Evolutionary conservation across 2,888 invertebrate genomes (phyloP).

Genomic region (Eugnorisma glareosa): DNA sequence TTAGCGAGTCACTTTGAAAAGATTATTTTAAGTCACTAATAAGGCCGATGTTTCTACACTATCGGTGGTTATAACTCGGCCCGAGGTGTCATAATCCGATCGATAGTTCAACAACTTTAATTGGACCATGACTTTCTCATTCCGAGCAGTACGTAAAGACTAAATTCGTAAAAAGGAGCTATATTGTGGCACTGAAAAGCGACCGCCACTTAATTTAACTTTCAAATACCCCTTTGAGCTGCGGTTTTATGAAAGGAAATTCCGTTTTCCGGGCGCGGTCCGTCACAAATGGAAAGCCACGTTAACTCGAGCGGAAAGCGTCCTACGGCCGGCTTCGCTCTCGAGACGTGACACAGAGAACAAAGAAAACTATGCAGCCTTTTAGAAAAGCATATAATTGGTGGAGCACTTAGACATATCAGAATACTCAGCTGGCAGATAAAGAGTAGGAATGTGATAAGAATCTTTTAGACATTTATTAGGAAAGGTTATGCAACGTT

Average conservation of each 20-base stretch:
- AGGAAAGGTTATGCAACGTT: background rate
- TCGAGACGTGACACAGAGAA: conserved; percentile 54
- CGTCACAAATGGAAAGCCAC: conserved; percentile 64
- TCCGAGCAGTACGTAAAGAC: conserved; percentile 40
- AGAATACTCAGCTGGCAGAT: background rate
- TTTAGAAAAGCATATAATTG: conserved; percentile 32
- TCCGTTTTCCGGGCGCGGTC: conserved; percentile 62
- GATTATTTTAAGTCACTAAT: conserved; percentile 15
- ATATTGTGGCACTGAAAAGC: conserved; percentile 51
- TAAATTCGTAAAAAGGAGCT: conserved; percentile 48
- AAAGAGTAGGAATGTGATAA: background rate
- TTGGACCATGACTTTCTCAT: conserved; percentile 17
- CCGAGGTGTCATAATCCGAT: conserved; percentile 14
- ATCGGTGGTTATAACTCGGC: background rate
- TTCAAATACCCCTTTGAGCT: conserved; percentile 68
- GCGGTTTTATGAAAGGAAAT: conserved; percentile 65
- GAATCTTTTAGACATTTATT: background rate
- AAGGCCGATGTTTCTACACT: background rate
- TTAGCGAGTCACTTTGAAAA: conserved; percentile 13
- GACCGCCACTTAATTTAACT: conserved; percentile 67
- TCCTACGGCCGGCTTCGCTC: conserved; percentile 45
- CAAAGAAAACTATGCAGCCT: conserved; percentile 56
- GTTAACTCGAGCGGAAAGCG: conserved; percentile 58
- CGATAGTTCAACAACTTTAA: conserved; percentile 24
- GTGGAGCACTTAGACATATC: background rate